These are phyloP conservation scores for Etheostoma cragini DNA, from an alignment of 2,113 vertebrate genomes.

Conservation along the genomic window DNA sequence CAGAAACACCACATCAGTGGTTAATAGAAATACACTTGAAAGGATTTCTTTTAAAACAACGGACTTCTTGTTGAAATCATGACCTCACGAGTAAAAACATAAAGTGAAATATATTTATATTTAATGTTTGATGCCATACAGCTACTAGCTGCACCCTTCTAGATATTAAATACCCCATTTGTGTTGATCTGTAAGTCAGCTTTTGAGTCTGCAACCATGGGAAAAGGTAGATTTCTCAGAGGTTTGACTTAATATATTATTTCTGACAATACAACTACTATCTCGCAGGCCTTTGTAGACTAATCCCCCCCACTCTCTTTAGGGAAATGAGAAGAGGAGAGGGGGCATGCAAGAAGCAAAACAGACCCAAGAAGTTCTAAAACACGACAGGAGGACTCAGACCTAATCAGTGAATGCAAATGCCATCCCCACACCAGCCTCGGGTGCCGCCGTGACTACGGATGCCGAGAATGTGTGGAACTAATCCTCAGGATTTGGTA, in stretches of 20 bases:
- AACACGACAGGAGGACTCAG: slow-evolving; percentile 47
- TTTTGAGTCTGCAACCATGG: neutral
- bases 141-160: neutral
- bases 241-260: slow-evolving; percentile 29
- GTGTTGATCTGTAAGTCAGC: slow-evolving; percentile 1
- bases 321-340: slow-evolving; percentile 14
- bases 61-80: neutral
- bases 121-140: neutral
- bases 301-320: slow-evolving; percentile 43
- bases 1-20: too few relatives aligned
- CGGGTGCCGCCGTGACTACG: slow-evolving; percentile 24
- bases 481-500: slow-evolving; percentile 67
- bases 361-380: slow-evolving; percentile 39
- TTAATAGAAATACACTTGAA: neutral
- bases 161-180: neutral
- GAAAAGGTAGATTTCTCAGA: slow-evolving; percentile 16
- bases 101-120: neutral
- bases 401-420: slow-evolving; percentile 69
- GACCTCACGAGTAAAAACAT: neutral
- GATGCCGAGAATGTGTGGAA: slow-evolving; percentile 62
- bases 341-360: slow-evolving; percentile 22
- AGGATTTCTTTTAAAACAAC: neutral
- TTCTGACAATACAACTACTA: slow-evolving; percentile 31
- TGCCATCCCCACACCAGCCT: slow-evolving; percentile 37
- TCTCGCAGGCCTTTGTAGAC: slow-evolving; percentile 18